A percentile compares a stretch with the other conserved stretches of the same genome.
Evolutionary conservation across 2,888 invertebrate genomes (phyloP).

Genomic region (Sarcophaga carnaria): DNA sequence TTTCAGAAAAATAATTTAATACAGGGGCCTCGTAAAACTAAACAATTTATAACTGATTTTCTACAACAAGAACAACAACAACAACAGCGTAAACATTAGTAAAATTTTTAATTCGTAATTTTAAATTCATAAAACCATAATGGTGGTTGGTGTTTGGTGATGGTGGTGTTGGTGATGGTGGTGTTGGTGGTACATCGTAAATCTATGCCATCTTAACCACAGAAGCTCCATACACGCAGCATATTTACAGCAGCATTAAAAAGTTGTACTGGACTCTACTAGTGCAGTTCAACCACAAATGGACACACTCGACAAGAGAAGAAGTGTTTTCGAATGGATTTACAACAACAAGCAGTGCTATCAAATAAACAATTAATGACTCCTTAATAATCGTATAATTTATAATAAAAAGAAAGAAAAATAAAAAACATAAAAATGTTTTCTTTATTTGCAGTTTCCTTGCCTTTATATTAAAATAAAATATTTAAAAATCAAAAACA

Average conservation of each 20-base stretch:
- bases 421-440: too few species aligned
- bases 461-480: neutral
- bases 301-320: neutral
- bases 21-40: neutral
- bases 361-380: conserved; percentile 45
- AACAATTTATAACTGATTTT: conserved; percentile 23
- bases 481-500: neutral
- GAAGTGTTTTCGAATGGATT: neutral
- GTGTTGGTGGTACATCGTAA: too few species aligned
- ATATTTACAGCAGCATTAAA: too few species aligned
- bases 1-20: neutral
- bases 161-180: too few species aligned
- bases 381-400: conserved; percentile 1
- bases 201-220: too few species aligned
- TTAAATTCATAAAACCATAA: too few species aligned
- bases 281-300: too few species aligned
- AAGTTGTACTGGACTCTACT: too few species aligned
- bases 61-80: neutral
- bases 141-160: too few species aligned
- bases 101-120: too few species aligned
- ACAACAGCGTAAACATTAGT: neutral
- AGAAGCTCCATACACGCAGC: too few species aligned
- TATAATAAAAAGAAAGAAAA: neutral
- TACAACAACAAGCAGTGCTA: conserved; percentile 24
- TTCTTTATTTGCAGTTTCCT: too few species aligned